phyloP scores from a whole-genome alignment of 2,113 vertebrate genomes.

The Charina bottae region DNA sequence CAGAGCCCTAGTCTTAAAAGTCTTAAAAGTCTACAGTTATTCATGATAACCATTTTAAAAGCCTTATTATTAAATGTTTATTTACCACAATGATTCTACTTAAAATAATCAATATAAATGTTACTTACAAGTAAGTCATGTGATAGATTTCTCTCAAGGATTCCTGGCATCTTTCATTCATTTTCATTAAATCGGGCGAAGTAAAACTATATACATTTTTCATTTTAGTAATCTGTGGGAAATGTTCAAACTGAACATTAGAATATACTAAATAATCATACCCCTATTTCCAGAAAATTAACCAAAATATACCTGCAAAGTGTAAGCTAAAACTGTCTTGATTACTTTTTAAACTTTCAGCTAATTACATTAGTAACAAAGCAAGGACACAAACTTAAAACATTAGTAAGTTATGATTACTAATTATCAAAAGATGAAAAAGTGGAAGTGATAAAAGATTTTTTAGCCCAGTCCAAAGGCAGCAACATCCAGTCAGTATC shows the following conservation, averaged over 20 bases:
- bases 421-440: background rate
- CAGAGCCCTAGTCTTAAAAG: background rate
- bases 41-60: background rate
- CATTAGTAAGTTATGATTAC: slow-evolving; percentile 1
- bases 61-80: background rate
- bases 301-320: accelerated
- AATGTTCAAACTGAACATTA: slow-evolving; percentile 57
- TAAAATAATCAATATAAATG: slow-evolving; percentile 51
- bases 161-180: slow-evolving; percentile 96
- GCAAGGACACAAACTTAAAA: background rate
- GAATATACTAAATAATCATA: slow-evolving; percentile 32
- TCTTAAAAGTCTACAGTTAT: slow-evolving; percentile 1
- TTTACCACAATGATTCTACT: slow-evolving; percentile 43
- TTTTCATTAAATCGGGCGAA: slow-evolving; percentile 91
- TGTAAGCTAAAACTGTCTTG: slow-evolving; percentile 2
- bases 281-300: slow-evolving; percentile 30
- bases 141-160: slow-evolving; percentile 96
- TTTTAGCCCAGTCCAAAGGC: background rate
- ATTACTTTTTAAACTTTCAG: background rate
- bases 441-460: background rate
- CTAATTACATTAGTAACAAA: background rate
- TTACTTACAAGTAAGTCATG: slow-evolving; percentile 94
- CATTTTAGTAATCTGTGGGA: slow-evolving; percentile 82
- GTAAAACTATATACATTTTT: slow-evolving; percentile 93
- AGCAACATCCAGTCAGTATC: background rate